A percentile compares a stretch with the other conserved stretches of the same genome.
These are phyloP conservation scores for Lysandra coridon DNA, from an alignment of 2,888 invertebrate species.

Conservation along the genomic window DNA sequence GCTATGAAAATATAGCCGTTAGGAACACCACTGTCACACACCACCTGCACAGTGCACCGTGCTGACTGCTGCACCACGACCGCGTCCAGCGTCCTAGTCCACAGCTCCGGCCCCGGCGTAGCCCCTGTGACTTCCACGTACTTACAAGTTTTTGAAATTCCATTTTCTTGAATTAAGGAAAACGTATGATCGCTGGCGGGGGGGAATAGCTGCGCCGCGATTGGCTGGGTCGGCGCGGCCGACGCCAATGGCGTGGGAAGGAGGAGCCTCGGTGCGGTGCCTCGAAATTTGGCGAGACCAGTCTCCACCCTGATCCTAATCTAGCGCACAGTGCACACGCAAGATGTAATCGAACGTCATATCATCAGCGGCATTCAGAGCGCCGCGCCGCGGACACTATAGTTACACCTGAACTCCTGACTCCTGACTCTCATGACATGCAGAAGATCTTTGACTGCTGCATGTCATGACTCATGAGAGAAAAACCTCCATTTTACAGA, in stretches of 20 bases:
- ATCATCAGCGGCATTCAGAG: background rate
- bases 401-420: too few species aligned
- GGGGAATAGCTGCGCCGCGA: constrained; percentile 57
- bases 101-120: background rate
- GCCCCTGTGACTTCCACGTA: too few species aligned
- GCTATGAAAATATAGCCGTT: too few species aligned
- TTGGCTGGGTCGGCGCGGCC: constrained; percentile 63
- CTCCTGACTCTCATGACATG: too few species aligned
- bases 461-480: too few species aligned
- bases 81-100: too few species aligned
- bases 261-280: constrained; percentile 65
- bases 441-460: too few species aligned
- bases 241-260: constrained; percentile 71
- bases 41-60: too few species aligned
- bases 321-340: constrained; percentile 20
- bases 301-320: constrained; percentile 54
- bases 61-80: background rate
- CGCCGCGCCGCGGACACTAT: too few species aligned
- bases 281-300: constrained; percentile 66
- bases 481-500: too few species aligned
- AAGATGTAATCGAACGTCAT: background rate
- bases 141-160: background rate
- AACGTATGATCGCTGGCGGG: constrained; percentile 56
- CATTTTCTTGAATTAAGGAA: constrained; percentile 54
- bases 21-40: too few species aligned